Evolutionary conservation across 2,888 invertebrate genomes (phyloP), one percentile per base, ranked within the genome.

Genomic region (Pammene fasciana): DNA sequence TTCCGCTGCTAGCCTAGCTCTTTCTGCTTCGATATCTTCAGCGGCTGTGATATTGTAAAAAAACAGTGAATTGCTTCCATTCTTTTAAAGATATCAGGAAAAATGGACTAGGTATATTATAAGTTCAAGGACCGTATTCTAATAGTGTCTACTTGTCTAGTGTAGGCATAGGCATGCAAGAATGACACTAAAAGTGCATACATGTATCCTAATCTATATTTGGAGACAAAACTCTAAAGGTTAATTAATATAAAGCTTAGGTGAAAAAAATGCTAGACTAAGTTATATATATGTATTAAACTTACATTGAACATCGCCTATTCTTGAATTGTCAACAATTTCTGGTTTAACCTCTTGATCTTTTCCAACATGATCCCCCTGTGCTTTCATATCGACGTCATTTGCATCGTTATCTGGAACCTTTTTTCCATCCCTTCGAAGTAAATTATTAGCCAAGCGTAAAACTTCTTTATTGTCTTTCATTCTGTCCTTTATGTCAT

Each of bases 391-490:
- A 76, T 89, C 89, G 8, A 78, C 71, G 66, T 81, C 79, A 43
- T 64, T 79, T 82, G 38, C 70, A 72, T 73, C 78, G 9, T 76
- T 75, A 60, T 74, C 48, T 36, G 78, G 60, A 61, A 66, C 57
- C 45, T 82, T 87, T 48, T 76, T 85, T 34, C 88, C 89, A 73
- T 88, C 88, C 72, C 87, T 82, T 71, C 82, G 80, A 8, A 92
- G 73, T 68, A 92, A 77, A 73, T 82, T 91, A 75, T 92, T 86
- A 8, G 92, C 90, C 6, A 90, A 74, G 67, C 83, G 79, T 46
- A 89, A 75, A 5, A 92, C 90, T 65, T 92, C 91, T 75, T 88
- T 84, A 71, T 91, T 92, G 73, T 89, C 89, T 68, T 88, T 91
- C 90, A 91, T 90, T 72, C 88, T 90, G 65, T 86, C 88, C 77